These are phyloP conservation scores for Drosophila multiciliata DNA, from an alignment of 2,888 invertebrate species.

Conservation along the genomic window DNA sequence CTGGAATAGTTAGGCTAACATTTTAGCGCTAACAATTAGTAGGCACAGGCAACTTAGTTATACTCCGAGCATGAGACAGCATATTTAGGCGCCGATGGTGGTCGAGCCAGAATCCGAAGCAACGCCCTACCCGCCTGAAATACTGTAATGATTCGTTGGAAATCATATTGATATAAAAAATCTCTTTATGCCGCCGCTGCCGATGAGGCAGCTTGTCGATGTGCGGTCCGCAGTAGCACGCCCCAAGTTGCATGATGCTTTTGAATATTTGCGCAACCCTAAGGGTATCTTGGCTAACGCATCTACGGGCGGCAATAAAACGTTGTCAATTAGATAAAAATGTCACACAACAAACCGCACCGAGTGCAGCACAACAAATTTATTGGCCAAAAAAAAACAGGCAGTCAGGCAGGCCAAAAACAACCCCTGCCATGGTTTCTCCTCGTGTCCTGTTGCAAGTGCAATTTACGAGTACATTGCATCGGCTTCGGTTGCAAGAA, in stretches of 20 bases:
- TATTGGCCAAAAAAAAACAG: conserved; percentile 63
- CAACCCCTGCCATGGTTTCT: conserved; percentile 28
- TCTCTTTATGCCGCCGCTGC: conserved; percentile 24
- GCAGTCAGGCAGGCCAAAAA: conserved; percentile 25
- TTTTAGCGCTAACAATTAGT: conserved; percentile 75
- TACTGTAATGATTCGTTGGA: conserved; percentile 66
- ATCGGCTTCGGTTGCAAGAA: conserved; percentile 28
- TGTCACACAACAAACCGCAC: conserved; percentile 84
- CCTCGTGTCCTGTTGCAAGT: conserved; percentile 46
- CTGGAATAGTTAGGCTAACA: conserved; percentile 55
- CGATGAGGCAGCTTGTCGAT: conserved; percentile 44
- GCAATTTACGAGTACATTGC: conserved; percentile 76
- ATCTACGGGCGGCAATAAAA: conserved; percentile 65
- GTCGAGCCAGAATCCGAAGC: conserved; percentile 41
- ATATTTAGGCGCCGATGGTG: conserved; percentile 47
- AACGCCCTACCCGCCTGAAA: conserved; percentile 27
- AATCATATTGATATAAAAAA: conserved; percentile 49
- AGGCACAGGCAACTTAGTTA: conserved; percentile 62
- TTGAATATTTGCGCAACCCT: conserved; percentile 40
- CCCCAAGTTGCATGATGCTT: conserved; percentile 61
- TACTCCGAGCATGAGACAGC: conserved; percentile 60
- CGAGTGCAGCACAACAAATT: conserved; percentile 63
- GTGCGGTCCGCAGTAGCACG: conserved; percentile 65
- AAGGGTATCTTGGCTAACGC: conserved; percentile 39
- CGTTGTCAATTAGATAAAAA: conserved; percentile 84